Evolutionary conservation across 2,797 vertebrate species (phyloP).

Genomic region (Hippoglossus hippoglossus): DNA sequence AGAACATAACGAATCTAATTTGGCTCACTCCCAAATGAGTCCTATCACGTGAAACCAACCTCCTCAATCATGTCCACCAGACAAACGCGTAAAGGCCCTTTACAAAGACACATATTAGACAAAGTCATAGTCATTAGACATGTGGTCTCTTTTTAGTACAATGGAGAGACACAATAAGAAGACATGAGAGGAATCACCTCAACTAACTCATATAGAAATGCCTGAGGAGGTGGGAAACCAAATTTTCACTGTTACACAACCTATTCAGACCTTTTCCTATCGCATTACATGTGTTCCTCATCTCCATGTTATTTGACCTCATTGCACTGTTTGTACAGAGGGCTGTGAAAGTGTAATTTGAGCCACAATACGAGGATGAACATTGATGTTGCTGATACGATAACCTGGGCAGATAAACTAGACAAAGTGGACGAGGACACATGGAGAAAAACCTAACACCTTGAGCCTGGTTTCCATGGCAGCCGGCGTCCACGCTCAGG

Average conservation of each 20-base stretch:
- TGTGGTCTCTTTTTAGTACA: too few species aligned
- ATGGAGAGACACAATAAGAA: not conserved
- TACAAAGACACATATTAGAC: too few species aligned
- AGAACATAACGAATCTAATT: conserved; percentile 30
- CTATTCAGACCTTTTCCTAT: conserved; percentile 1
- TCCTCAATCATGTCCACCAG: not conserved
- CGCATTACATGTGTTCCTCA: not conserved
- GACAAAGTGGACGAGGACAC: conserved; percentile 1
- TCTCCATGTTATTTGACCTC: conserved; percentile 11
- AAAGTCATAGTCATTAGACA: too few species aligned
- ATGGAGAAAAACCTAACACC: conserved; percentile 7
- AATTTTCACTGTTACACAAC: conserved; percentile 28
- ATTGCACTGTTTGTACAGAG: not conserved
- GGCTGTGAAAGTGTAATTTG: not conserved
- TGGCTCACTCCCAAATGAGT: not conserved
- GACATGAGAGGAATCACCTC: not conserved
- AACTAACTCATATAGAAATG: not conserved
- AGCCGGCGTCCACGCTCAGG: conserved; percentile 21
- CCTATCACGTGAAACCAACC: not conserved
- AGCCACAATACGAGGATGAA: not conserved
- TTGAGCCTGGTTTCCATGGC: conserved; percentile 49
- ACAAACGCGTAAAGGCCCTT: too few species aligned
- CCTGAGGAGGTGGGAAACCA: not conserved
- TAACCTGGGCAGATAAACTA: conserved; percentile 3
- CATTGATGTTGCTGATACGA: conserved; percentile 17